Evolutionary conservation across 2,888 invertebrate species (phyloP).

Genomic region (Tuberolachnus salignus): DNA sequence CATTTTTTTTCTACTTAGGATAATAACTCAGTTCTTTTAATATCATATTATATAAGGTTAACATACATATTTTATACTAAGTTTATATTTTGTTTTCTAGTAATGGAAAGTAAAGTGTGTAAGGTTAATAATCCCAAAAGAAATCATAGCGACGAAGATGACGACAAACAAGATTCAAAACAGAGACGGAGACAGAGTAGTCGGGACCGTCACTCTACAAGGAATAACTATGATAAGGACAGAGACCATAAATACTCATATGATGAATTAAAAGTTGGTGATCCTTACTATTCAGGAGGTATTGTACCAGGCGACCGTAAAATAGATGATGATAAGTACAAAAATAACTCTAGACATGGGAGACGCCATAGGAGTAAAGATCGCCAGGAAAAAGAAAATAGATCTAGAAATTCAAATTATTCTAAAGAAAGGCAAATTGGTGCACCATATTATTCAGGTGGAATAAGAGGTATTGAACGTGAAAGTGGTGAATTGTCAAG

Average conservation of each 20-base stretch:
- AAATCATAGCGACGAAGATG: slow-evolving; percentile 32
- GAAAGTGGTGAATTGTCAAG: slow-evolving; percentile 53
- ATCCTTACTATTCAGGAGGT: slow-evolving; percentile 49
- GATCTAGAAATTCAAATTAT: slow-evolving; percentile 26
- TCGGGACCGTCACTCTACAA: slow-evolving; percentile 29
- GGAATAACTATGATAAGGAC: slow-evolving; percentile 26
- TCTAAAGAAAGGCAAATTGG: slow-evolving; percentile 33
- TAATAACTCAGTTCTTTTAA: neutral
- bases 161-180: slow-evolving; percentile 21
- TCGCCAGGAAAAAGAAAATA: slow-evolving; percentile 43
- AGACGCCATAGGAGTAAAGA: slow-evolving; percentile 34
- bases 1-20: neutral
- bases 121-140: slow-evolving; percentile 5
- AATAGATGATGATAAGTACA: neutral
- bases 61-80: neutral
- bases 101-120: slow-evolving; percentile 50
- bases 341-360: slow-evolving; percentile 33
- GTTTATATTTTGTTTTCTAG: neutral
- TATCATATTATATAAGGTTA: neutral
- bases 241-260: slow-evolving; percentile 7
- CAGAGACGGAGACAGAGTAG: slow-evolving; percentile 2
- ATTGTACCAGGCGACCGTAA: neutral
- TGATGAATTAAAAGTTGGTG: slow-evolving; percentile 32
- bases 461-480: neutral
- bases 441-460: slow-evolving; percentile 42